phyloP scores from a whole-genome alignment of 2,113 vertebrate species.

The Zosterops hypoxanthus region DNA sequence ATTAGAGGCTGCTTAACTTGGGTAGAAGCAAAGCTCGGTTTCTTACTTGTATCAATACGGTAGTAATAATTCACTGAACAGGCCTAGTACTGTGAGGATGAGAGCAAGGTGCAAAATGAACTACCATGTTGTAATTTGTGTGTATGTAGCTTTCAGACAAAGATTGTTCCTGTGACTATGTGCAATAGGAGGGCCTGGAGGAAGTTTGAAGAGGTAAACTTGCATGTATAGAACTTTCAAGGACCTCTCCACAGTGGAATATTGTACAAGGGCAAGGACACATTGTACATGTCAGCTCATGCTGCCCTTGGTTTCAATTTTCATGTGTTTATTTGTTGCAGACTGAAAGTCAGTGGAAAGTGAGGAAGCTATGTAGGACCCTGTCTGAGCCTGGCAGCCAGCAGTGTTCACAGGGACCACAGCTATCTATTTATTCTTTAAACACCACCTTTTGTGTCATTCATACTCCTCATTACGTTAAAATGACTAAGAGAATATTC shows the following conservation, averaged over 20 bases:
- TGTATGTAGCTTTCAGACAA: not conserved
- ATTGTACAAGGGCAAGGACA: not conserved
- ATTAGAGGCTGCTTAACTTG: not conserved
- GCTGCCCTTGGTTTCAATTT: not conserved
- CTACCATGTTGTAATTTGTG: not conserved
- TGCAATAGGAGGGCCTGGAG: not conserved
- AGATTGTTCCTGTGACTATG: not conserved
- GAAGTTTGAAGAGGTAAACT: not conserved
- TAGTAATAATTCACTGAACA: not conserved
- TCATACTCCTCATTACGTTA: not conserved
- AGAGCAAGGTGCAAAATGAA: not conserved
- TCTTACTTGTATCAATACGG: not conserved
- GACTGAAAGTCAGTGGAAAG: not conserved
- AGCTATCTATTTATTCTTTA: not conserved
- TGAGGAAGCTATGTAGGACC: rapidly evolving
- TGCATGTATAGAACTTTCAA: not conserved
- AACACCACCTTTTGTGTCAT: not conserved
- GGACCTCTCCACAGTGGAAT: not conserved
- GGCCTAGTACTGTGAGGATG: not conserved
- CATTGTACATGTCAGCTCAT: rapidly evolving
- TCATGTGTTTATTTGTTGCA: not conserved
- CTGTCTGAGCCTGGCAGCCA: not conserved
- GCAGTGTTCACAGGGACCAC: not conserved
- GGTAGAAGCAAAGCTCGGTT: not conserved
- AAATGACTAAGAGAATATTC: not conserved